Conservation (phyloP, 1,140 invertebrate genomes). For the Aethina tumida region DNA sequence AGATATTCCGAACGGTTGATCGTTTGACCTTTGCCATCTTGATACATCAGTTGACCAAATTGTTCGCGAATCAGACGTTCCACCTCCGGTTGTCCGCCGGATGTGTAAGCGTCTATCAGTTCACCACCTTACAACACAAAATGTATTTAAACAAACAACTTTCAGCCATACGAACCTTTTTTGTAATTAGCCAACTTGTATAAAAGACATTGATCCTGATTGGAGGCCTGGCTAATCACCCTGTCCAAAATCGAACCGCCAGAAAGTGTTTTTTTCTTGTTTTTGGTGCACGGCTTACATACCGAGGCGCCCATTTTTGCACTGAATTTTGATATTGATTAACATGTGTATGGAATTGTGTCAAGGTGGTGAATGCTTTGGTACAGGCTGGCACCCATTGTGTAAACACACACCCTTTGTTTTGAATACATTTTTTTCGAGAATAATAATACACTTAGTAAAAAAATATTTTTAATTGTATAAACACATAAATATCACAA, state of each 20-base stretch:
- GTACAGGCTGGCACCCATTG: too few species aligned
- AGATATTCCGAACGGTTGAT: slow-evolving; percentile 87
- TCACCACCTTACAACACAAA: slow-evolving; percentile 51
- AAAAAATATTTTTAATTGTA: too few species aligned
- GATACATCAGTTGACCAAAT: slow-evolving; percentile 82
- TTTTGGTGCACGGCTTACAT: slow-evolving; percentile 35
- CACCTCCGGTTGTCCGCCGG: slow-evolving; percentile 67
- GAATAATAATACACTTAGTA: too few species aligned
- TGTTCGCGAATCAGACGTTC: slow-evolving; percentile 81
- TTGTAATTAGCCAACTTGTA: slow-evolving; percentile 85
- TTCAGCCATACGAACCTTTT: slow-evolving; percentile 47
- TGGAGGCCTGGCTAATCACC: slow-evolving; percentile 75
- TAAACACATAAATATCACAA: too few species aligned
- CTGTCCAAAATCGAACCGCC: slow-evolving; percentile 73
- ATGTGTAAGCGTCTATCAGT: slow-evolving; percentile 73
- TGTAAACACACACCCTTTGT: too few species aligned
- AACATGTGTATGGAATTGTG: too few species aligned
- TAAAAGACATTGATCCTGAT: slow-evolving; percentile 73
- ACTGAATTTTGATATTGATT: slow-evolving; percentile 2
- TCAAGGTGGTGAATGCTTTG: too few species aligned
- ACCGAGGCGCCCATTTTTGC: slow-evolving; percentile 35
- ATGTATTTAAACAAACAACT: slow-evolving; percentile 6
- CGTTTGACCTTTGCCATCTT: slow-evolving; percentile 73
- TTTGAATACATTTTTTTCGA: too few species aligned
- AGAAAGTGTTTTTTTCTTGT: slow-evolving; percentile 36